These are phyloP conservation scores for Diabrotica balteata DNA, from an alignment of 2,888 invertebrate species.

Conservation along the genomic window DNA sequence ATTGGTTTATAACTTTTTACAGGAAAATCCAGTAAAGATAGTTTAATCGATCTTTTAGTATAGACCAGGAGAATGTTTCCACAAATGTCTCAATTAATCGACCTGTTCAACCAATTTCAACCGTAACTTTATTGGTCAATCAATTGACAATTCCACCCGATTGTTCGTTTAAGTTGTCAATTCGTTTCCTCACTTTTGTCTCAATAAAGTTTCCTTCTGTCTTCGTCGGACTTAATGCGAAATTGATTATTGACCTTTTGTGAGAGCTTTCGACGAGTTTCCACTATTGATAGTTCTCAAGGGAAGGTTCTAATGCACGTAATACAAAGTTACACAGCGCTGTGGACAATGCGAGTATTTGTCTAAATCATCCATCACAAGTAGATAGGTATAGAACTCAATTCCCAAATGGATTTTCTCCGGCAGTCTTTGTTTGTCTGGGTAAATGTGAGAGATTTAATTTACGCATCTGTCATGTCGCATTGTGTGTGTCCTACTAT, in stretches of 20 bases:
- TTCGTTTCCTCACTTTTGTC: constrained; percentile 10
- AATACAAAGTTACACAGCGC: constrained; percentile 5
- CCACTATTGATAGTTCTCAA: constrained; percentile 28
- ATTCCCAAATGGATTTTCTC: constrained; percentile 11
- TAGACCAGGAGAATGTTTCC: no score
- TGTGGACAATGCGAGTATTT: constrained; percentile 28
- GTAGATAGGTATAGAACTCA: constrained; percentile 20
- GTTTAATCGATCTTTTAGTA: no score
- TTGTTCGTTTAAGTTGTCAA: background rate
- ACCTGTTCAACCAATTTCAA: background rate
- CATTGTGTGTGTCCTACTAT: no score
- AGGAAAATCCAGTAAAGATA: no score
- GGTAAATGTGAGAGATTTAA: constrained; percentile 12
- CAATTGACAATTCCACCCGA: no score
- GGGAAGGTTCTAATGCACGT: constrained; percentile 22
- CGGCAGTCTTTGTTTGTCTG: constrained; percentile 17
- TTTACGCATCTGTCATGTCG: constrained; percentile 10
- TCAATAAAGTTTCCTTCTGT: constrained; percentile 8
- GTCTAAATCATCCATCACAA: constrained; percentile 29
- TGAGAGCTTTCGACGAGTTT: constrained; percentile 7
- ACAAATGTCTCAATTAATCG: no score
- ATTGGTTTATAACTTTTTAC: no score
- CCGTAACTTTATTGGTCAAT: background rate
- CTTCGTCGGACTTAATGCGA: constrained; percentile 17
- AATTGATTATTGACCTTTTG: constrained; percentile 22